Evolutionary conservation across 2,113 vertebrate genomes (phyloP).

Genomic region (Datnioides undecimradiatus): DNA sequence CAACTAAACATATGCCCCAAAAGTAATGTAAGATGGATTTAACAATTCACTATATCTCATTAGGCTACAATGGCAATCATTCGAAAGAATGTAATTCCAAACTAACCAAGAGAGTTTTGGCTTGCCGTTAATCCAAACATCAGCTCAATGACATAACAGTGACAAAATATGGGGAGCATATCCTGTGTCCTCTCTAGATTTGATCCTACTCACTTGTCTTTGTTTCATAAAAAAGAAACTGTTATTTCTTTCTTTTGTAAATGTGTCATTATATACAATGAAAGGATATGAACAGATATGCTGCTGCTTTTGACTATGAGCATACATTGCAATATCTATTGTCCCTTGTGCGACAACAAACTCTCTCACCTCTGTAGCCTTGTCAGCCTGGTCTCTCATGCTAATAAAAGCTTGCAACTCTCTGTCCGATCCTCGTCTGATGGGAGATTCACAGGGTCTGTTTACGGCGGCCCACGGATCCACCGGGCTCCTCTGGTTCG

Average conservation of each 20-base stretch:
- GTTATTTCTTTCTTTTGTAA: no score
- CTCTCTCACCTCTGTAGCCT: constrained; percentile 83
- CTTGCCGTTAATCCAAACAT: no score
- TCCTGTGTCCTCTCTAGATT: no score
- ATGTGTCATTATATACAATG: no score
- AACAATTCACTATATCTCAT: background rate
- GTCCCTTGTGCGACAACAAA: background rate
- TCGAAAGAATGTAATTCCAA: no score
- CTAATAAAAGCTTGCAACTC: constrained; percentile 89
- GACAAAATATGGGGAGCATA: no score
- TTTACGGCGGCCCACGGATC: background rate
- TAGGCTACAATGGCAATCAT: no score
- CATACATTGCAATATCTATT: background rate
- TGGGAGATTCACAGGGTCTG: constrained; percentile 78
- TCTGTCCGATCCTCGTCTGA: constrained; percentile 85
- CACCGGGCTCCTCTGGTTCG: background rate
- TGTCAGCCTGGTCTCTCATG: constrained; percentile 85
- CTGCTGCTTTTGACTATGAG: background rate
- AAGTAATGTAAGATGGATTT: background rate
- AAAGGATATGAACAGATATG: background rate
- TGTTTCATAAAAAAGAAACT: no score
- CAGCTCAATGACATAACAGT: no score
- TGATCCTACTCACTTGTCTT: no score
- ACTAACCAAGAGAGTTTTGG: no score
- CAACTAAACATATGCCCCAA: no score